Conservation (phyloP, 2,113 vertebrate genomes). For the Chelonoidis abingdonii region DNA sequence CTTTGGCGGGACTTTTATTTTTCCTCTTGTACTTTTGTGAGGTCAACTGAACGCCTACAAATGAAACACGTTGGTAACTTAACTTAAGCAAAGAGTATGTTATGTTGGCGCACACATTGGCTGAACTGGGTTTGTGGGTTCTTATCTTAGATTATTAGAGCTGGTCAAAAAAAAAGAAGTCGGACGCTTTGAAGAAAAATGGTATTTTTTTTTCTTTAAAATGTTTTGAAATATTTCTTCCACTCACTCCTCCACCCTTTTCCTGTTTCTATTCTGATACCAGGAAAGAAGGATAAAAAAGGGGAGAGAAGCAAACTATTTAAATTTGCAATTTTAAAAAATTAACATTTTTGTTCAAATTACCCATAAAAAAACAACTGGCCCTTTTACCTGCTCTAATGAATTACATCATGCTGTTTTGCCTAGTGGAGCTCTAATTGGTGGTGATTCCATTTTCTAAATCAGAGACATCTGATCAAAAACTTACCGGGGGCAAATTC, state of each 20-base stretch:
- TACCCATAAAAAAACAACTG: background rate
- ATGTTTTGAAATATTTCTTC: background rate
- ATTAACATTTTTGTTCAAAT: background rate
- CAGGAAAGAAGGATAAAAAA: background rate
- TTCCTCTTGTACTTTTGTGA: background rate
- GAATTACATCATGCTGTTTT: background rate
- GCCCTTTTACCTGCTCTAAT: background rate
- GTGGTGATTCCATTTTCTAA: background rate
- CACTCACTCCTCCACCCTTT: too few relatives aligned
- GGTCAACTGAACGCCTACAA: background rate
- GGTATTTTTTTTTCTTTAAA: background rate
- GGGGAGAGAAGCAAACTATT: background rate
- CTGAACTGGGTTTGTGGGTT: background rate
- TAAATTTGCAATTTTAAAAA: background rate
- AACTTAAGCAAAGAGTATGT: background rate
- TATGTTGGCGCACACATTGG: background rate
- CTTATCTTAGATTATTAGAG: background rate
- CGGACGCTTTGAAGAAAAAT: background rate
- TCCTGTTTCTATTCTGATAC: background rate
- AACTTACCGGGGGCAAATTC: background rate
- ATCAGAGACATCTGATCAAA: background rate
- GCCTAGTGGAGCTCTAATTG: background rate
- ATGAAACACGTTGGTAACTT: background rate
- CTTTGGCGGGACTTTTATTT: background rate
- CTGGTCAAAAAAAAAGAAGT: background rate